Evolutionary conservation across 2,888 invertebrate species (phyloP), one percentile per base, ranked within the genome.

Genomic region (Suillia variegata): DNA sequence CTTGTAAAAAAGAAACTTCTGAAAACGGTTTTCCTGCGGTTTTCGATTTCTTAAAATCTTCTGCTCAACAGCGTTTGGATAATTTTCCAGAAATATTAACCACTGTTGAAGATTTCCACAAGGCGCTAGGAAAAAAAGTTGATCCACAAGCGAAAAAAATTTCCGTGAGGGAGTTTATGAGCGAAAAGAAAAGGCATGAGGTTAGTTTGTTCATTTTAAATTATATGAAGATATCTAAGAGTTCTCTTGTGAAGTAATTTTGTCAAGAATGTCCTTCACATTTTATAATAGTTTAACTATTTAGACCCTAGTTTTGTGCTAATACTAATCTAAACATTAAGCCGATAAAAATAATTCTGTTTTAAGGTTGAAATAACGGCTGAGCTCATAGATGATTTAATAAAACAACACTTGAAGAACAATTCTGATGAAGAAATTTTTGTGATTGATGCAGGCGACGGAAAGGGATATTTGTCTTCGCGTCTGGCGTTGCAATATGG

Each of bases 391-490:
- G 84, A 87, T 1, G 83, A 85, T 1, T 74, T 91, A 58, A 78
- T 73, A 2, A 68, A 10, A 1, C 78, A 50, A 21, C 38, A 54
- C 4, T 22, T 24, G 4, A 18, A 48, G 24, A n/a, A 57, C 2
- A 54, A 59, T 6, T 1, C 20, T 2, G 15, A 47, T 0, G 21
- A 56, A 0, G 50, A 57, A 6, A 1, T 68, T 4, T 85, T 86
- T 79, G 83, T 92, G 42, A 84, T 96, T 15, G 96, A 96, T 77
- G 88, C 93, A 45, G 96, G 96, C 0, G 94, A 94, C 73, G 96
- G 96, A 0, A 91, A 93, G 75, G 96, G 95, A 0, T 93, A 94
- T 79, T 83, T 96, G 34, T 90, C 92, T 45, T 88, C 90, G 0
- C 86, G 90, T 12, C 77, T 96, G 51, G 86, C 90, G 0, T 83